Percentiles rank a stretch among this genome's conserved stretches.
phyloP scores from a whole-genome alignment of 2,888 invertebrate genomes.

The Pristionchus entomophagus region DNA sequence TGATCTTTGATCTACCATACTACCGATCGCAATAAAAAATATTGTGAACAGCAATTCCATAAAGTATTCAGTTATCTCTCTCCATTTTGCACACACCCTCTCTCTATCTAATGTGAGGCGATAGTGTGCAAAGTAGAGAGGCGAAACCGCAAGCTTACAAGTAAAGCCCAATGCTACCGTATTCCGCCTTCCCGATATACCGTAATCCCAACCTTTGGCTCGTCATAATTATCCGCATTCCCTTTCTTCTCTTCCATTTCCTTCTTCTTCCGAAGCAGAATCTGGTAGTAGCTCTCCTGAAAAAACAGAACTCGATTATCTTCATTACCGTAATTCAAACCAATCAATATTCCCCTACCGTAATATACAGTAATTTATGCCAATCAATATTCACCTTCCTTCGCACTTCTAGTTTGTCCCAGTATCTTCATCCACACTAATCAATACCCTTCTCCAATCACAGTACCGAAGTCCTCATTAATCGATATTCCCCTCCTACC shows the following conservation, averaged over 20 bases:
- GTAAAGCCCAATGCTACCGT: neutral
- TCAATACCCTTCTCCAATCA: neutral
- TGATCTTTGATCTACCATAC: neutral
- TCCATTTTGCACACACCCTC: neutral
- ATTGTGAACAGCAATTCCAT: neutral
- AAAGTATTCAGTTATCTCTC: no score
- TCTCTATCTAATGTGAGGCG: no score
- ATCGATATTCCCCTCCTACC: neutral
- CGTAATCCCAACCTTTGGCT: neutral
- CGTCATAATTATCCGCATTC: neutral
- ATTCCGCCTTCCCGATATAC: neutral
- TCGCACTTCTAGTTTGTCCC: no score
- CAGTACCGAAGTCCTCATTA: neutral
- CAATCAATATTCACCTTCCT: no score
- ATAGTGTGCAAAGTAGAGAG: no score
- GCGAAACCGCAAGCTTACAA: no score
- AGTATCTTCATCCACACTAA: no score
- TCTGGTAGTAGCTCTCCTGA: slow-evolving; percentile 47
- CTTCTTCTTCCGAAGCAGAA: slow-evolving; percentile 38
- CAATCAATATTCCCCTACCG: neutral
- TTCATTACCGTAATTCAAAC: no score
- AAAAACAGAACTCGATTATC: neutral
- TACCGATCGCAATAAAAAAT: neutral
- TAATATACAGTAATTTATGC: neutral
- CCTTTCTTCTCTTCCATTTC: neutral